Evolutionary conservation across 2,888 invertebrate species (phyloP).

Genomic region (Cephus runcator): DNA sequence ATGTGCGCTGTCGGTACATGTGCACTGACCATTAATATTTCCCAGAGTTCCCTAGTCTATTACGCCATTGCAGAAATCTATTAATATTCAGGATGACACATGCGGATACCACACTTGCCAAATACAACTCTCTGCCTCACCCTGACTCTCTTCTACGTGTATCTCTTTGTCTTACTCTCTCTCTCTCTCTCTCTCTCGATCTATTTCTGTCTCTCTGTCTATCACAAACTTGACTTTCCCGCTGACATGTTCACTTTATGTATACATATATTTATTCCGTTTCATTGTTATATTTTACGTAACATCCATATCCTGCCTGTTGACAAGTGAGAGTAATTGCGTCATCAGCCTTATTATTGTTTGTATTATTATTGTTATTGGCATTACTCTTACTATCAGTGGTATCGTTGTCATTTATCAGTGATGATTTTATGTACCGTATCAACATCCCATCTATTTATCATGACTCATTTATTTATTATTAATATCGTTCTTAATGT

Average conservation of each 20-base stretch:
- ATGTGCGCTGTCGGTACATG: too few species aligned
- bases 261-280: neutral
- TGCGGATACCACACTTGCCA: neutral
- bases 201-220: constrained; percentile 1
- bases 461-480: neutral
- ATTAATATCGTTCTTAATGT: neutral
- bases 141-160: neutral
- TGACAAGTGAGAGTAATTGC: neutral
- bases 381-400: neutral
- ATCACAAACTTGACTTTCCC: neutral
- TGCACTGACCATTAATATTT: too few species aligned
- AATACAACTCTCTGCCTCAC: neutral
- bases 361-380: neutral
- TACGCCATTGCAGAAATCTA: neutral
- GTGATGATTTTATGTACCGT: neutral
- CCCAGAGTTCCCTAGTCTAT: too few species aligned
- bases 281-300: neutral
- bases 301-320: neutral
- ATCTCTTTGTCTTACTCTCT: constrained; percentile 1
- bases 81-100: neutral
- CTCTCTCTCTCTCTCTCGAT: constrained; percentile 9
- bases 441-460: neutral
- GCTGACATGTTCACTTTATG: constrained; percentile 1
- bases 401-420: neutral
- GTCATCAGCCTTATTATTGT: neutral